Evolutionary conservation across 2,888 invertebrate species (phyloP).

Genomic region (Blastobasis adustella): DNA sequence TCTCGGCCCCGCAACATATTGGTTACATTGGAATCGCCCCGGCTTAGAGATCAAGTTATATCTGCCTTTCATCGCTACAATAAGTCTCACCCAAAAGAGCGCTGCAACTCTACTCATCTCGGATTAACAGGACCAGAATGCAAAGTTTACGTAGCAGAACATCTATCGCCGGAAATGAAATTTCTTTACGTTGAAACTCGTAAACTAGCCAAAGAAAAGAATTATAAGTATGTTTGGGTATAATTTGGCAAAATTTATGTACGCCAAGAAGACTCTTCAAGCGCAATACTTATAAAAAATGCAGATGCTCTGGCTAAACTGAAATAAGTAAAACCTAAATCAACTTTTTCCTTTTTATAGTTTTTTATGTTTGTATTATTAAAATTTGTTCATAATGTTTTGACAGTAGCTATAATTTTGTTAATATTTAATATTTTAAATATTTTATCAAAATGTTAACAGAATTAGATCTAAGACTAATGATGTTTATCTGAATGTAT

Average conservation of each 20-base stretch:
- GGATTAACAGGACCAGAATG: slow-evolving; percentile 5
- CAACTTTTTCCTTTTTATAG: background rate
- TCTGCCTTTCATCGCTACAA: slow-evolving; percentile 13
- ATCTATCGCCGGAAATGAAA: slow-evolving; percentile 9
- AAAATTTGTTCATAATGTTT: background rate
- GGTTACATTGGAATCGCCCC: slow-evolving; percentile 5
- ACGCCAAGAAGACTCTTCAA: background rate
- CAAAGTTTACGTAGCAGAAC: slow-evolving; percentile 11
- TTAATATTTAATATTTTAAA: background rate
- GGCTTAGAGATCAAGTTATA: slow-evolving; percentile 10
- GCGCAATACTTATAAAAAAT: slow-evolving; percentile 1
- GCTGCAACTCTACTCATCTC: slow-evolving; percentile 4
- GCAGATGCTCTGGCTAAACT: background rate
- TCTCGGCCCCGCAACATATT: slow-evolving; percentile 12
- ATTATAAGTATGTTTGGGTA: slow-evolving; percentile 7
- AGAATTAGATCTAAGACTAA: slow-evolving; percentile 4
- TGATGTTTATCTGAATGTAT: slow-evolving; percentile 2
- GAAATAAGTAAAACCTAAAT: background rate
- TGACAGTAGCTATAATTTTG: background rate
- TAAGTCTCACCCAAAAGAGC: slow-evolving; percentile 4
- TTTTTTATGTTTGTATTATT: background rate
- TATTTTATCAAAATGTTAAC: slow-evolving; percentile 7
- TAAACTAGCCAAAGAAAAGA: background rate
- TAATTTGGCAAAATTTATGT: slow-evolving; percentile 3
- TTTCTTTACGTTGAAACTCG: slow-evolving; percentile 1